A percentile compares a stretch with the other conserved stretches of the same genome.
Evolutionary conservation across 1,140 invertebrate genomes (phyloP).

Genomic region (Drosophila kepulauana): DNA sequence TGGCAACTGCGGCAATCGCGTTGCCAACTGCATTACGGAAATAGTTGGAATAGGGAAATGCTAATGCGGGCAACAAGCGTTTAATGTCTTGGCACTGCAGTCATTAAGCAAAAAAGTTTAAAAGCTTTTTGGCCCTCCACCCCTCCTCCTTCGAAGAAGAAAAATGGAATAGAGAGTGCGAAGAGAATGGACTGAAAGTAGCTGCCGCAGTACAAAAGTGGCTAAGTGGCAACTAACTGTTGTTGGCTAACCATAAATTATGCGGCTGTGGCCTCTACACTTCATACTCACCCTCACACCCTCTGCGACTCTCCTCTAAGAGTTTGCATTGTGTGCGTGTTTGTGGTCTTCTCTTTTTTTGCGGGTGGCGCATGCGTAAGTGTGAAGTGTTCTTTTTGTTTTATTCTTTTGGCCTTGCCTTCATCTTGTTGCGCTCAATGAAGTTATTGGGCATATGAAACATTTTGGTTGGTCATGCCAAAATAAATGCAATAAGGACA

Average conservation of each 20-base stretch:
- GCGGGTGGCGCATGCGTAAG: conserved; percentile 19
- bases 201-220: conserved; percentile 24
- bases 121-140: conserved; percentile 56
- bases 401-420: neutral
- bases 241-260: conserved; percentile 64
- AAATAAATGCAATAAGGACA: conserved; percentile 56
- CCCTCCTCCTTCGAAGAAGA: neutral
- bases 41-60: conserved; percentile 53
- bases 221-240: conserved; percentile 65
- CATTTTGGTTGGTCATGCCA: conserved; percentile 2
- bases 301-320: neutral
- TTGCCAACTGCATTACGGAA: conserved; percentile 67
- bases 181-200: neutral
- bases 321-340: conserved; percentile 6
- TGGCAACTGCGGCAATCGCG: conserved; percentile 25
- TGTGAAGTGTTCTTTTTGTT: neutral
- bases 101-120: conserved; percentile 70
- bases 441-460: conserved; percentile 6
- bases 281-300: too few relatives aligned
- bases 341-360: neutral
- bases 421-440: conserved; percentile 1
- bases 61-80: conserved; percentile 79
- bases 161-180: too few relatives aligned
- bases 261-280: conserved; percentile 8
- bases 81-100: conserved; percentile 76